These are phyloP conservation scores for Nephrocerus scutellatus DNA, from an alignment of 2,888 invertebrate genomes.

Conservation along the genomic window DNA sequence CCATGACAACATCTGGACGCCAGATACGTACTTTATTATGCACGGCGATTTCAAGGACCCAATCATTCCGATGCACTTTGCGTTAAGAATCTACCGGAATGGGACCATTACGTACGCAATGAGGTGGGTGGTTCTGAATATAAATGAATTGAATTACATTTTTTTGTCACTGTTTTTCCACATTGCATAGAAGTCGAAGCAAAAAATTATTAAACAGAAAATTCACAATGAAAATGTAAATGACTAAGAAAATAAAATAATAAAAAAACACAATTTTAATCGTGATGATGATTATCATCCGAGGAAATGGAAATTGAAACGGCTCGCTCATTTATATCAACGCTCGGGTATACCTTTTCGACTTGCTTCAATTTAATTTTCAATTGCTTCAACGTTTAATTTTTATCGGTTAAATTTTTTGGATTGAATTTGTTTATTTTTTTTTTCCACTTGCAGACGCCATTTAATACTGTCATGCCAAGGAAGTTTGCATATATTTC, in stretches of 20 bases:
- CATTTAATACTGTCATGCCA: constrained; percentile 90
- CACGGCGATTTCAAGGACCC: constrained; percentile 94
- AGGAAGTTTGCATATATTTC: constrained; percentile 89
- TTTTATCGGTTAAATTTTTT: not conserved
- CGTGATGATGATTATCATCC: no score
- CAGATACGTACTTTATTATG: constrained; percentile 94
- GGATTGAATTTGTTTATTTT: not conserved
- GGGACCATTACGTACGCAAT: constrained; percentile 91
- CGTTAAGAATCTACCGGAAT: constrained; percentile 83
- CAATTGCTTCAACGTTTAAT: not conserved
- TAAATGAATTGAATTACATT: constrained; percentile 1
- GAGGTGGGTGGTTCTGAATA: constrained; percentile 54
- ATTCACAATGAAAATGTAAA: no score
- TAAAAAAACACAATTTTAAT: no score
- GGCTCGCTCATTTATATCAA: no score
- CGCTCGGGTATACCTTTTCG: no score
- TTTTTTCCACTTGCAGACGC: constrained; percentile 51
- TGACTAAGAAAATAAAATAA: no score
- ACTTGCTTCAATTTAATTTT: constrained; percentile 8
- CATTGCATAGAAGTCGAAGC: not conserved
- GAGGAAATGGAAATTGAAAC: no score
- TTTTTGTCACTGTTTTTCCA: not conserved
- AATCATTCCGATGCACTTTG: constrained; percentile 87
- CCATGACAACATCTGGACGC: constrained; percentile 86
- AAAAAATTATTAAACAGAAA: no score